Evolutionary conservation across 2,113 vertebrate species (phyloP).

Genomic region (Paradisaea rubra): DNA sequence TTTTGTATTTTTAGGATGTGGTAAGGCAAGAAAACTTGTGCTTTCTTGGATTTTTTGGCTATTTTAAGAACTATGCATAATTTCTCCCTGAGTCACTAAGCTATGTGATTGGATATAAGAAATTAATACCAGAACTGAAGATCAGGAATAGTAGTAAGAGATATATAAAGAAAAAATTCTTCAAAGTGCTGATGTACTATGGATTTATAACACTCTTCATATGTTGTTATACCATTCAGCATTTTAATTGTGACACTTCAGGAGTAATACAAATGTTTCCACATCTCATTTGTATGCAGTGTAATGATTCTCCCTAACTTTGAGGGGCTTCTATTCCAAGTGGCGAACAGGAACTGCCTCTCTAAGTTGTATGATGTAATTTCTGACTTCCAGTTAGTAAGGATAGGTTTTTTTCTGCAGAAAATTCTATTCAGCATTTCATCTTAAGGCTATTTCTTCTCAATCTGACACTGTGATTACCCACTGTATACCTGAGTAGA

Average conservation of each 20-base stretch:
- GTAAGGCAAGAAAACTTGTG: not conserved
- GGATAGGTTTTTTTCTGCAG: not conserved
- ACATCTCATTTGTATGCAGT: not conserved
- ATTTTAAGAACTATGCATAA: not conserved
- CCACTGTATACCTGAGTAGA: not conserved
- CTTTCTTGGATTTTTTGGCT: not conserved
- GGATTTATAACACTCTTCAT: not conserved
- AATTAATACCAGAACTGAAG: not conserved
- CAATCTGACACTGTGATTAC: not conserved
- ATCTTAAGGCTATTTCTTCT: not conserved
- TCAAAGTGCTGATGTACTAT: not conserved
- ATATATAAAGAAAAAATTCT: not conserved
- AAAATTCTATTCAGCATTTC: not conserved
- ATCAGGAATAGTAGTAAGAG: not conserved
- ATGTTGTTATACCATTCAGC: not conserved
- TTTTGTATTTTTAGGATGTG: not conserved
- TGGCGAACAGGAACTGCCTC: not conserved
- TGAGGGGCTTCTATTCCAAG: not conserved
- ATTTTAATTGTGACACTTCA: not conserved
- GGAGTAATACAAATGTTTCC: not conserved
- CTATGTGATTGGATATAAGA: not conserved
- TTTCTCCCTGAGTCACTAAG: not conserved
- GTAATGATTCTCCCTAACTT: not conserved
- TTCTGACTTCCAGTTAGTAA: not conserved
- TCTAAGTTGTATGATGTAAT: not conserved